Evolutionary conservation across 1,140 invertebrate species (phyloP).

Genomic region (Rhysida immarginata): DNA sequence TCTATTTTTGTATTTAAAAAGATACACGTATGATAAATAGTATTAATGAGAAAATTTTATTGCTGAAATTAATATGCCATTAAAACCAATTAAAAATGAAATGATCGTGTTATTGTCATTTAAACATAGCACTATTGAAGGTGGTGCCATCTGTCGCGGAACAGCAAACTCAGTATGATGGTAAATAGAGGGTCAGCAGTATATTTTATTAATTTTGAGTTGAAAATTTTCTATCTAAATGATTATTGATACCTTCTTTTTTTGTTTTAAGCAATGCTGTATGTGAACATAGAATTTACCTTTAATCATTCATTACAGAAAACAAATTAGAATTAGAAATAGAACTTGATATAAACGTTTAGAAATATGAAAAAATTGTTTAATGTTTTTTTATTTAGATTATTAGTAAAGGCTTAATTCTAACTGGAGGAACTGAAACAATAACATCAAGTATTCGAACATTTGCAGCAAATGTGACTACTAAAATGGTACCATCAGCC

Average conservation of each 20-base stretch:
- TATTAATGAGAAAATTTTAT: no score
- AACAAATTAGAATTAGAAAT: no score
- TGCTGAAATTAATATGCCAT: no score
- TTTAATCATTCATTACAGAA: not conserved
- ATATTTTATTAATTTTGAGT: no score
- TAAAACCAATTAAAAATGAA: no score
- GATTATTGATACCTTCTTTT: not conserved
- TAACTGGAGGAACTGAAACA: slow-evolving; percentile 27
- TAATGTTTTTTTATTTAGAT: slow-evolving; percentile 14
- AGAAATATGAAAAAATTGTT: not conserved
- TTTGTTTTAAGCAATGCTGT: not conserved
- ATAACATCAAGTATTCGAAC: slow-evolving; percentile 45
- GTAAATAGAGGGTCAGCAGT: no score
- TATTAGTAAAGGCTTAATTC: slow-evolving; percentile 59
- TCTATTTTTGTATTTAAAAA: no score
- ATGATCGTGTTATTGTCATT: no score
- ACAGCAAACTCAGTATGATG: no score
- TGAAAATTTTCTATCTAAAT: not conserved
- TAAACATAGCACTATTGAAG: no score
- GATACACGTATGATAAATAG: no score
- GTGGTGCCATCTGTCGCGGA: no score
- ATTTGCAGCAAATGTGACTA: slow-evolving; percentile 70
- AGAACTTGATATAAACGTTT: not conserved
- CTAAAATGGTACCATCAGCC: slow-evolving; percentile 87
- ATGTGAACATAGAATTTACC: not conserved